These are phyloP conservation scores for Myotis vivesi DNA, from an alignment of 2,797 vertebrate species.

Conservation along the genomic window DNA sequence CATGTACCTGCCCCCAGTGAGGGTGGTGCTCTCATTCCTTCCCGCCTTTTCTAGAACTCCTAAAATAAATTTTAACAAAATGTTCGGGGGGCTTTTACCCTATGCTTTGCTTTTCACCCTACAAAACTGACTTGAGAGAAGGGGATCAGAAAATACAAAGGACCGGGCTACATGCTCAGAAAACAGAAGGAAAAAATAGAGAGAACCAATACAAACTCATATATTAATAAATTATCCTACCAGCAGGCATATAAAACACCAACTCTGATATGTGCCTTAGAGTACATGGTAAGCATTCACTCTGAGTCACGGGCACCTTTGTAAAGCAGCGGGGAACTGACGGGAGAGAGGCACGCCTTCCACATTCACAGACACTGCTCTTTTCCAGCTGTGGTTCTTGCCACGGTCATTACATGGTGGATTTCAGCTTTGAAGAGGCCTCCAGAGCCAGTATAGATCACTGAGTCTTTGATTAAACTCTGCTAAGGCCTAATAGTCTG, in stretches of 20 bases:
- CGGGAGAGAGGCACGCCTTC: background rate
- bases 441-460: conserved; percentile 68
- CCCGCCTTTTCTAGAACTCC: background rate
- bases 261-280: background rate
- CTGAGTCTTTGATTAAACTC: conserved; percentile 79
- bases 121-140: background rate
- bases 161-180: background rate
- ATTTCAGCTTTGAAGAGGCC: conserved; percentile 67
- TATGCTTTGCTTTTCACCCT: background rate
- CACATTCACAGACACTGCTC: conserved; percentile 37
- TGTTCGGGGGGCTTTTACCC: background rate
- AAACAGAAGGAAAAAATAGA: background rate
- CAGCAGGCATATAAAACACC: background rate
- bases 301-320: background rate
- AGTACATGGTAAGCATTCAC: background rate
- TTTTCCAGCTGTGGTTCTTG: conserved; percentile 61
- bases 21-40: background rate
- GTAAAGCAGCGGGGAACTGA: background rate
- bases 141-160: background rate
- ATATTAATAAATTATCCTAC: background rate
- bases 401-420: background rate
- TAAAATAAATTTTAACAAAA: background rate
- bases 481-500: conserved; percentile 75
- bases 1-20: background rate
- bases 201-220: background rate